Conservation (phyloP, 2,888 invertebrate genomes). For the Ypsolopha sequella region DNA sequence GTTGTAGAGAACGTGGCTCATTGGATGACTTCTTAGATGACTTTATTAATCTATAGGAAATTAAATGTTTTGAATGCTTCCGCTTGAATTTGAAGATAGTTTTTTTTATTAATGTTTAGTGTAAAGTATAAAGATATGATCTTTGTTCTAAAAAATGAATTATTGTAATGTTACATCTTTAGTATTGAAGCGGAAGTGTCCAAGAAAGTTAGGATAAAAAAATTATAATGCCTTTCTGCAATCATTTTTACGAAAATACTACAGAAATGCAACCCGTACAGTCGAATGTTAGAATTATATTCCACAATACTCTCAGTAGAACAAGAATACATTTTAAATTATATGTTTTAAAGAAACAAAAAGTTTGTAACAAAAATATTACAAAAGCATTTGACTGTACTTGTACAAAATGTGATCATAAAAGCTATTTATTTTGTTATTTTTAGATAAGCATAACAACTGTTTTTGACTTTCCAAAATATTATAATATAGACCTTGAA, state of each 20-base stretch:
- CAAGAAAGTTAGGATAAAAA: constrained; percentile 1
- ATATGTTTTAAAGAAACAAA: not conserved
- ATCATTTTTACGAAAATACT: constrained; percentile 61
- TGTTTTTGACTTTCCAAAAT: constrained; percentile 20
- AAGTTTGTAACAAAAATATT: not conserved
- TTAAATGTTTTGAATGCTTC: not conserved
- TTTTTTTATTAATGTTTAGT: not conserved
- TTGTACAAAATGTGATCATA: constrained; percentile 37
- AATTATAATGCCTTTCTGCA: constrained; percentile 48
- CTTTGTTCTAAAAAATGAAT: not conserved
- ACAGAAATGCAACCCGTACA: constrained; percentile 39
- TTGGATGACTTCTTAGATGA: not conserved
- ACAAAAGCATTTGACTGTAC: constrained; percentile 8
- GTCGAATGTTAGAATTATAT: constrained; percentile 18
- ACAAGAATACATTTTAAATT: constrained; percentile 5
- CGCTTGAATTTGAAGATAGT: not conserved
- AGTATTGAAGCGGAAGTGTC: not conserved
- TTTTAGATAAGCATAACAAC: constrained; percentile 37
- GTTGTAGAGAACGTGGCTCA: not conserved
- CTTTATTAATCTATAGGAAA: not conserved
- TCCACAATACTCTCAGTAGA: constrained; percentile 15
- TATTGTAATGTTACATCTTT: not conserved
- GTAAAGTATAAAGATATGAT: not conserved
- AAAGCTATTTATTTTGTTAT: constrained; percentile 56
- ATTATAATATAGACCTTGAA: constrained; percentile 10